These are phyloP conservation scores for Zeuzera pyrina DNA, from an alignment of 2,888 invertebrate genomes.

Conservation along the genomic window DNA sequence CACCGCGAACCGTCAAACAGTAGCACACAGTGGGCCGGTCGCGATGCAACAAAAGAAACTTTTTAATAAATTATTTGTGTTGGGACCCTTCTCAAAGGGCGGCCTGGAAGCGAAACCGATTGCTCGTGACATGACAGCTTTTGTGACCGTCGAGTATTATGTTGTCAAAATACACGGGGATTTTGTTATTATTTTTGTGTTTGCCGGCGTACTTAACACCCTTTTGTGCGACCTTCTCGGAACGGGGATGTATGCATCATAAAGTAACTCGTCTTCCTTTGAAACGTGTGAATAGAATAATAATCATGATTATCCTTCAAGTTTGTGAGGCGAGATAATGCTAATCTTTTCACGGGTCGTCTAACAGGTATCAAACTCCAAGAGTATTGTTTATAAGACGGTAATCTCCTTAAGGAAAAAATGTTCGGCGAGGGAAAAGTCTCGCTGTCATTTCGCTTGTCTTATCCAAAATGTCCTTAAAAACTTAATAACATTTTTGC, in stretches of 20 bases:
- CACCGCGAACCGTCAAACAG: constrained; percentile 59
- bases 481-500: constrained; percentile 63
- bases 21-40: constrained; percentile 52
- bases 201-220: constrained; percentile 70
- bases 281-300: constrained; percentile 63
- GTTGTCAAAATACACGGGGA: constrained; percentile 72
- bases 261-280: constrained; percentile 55
- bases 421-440: constrained; percentile 12
- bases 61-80: constrained; percentile 67
- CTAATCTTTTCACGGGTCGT: neutral
- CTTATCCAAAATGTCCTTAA: constrained; percentile 35
- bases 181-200: constrained; percentile 73
- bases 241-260: constrained; percentile 57
- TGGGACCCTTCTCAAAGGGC: constrained; percentile 60
- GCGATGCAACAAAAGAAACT: constrained; percentile 28
- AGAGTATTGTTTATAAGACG: constrained; percentile 1
- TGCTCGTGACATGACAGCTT: constrained; percentile 66
- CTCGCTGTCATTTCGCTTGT: constrained; percentile 31
- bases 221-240: constrained; percentile 60
- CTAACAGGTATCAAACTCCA: neutral
- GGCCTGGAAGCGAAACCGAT: constrained; percentile 66
- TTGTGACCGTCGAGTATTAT: constrained; percentile 69
- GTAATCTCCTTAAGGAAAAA: constrained; percentile 15
- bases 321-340: neutral
- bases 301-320: constrained; percentile 35